Conservation (phyloP, 53 echinoderm and acorn worm species). For the Paracentrotus lividus region DNA sequence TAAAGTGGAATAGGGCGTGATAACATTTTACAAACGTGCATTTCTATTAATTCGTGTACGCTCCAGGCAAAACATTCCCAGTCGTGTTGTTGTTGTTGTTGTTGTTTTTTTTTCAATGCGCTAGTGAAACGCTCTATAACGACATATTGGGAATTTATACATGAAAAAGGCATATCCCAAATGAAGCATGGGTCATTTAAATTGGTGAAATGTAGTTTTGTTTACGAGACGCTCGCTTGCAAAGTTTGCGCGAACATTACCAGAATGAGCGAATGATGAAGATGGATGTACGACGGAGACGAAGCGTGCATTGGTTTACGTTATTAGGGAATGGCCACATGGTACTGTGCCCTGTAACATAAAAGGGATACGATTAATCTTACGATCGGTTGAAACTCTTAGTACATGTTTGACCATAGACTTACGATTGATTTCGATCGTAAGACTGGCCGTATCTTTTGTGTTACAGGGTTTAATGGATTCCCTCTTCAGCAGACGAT, state of each 20-base stretch:
- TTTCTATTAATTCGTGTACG: background rate
- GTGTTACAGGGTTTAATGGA: conserved; percentile 40
- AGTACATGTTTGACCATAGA: too few relatives aligned
- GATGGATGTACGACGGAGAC: background rate
- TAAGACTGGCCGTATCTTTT: too few relatives aligned
- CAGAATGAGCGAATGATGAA: conserved; percentile 38
- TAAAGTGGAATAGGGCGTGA: background rate
- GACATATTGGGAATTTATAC: background rate
- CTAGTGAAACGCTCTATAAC: background rate
- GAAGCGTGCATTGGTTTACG: conserved; percentile 22
- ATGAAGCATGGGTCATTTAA: conserved; percentile 35
- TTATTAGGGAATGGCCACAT: conserved; percentile 18
- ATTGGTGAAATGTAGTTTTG: conserved; percentile 53
- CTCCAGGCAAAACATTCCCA: background rate
- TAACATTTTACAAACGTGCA: background rate
- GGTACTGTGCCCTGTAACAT: too few relatives aligned
- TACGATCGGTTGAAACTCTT: too few relatives aligned
- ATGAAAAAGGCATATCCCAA: background rate
- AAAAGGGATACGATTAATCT: too few relatives aligned
- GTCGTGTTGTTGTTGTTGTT: too few relatives aligned
- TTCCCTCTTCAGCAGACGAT: conserved; percentile 1
- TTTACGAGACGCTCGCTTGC: conserved; percentile 42
- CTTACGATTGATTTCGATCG: too few relatives aligned
- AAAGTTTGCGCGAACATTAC: conserved; percentile 55
- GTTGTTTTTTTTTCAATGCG: too few relatives aligned